A percentile compares a stretch with the other conserved stretches of the same genome.
Evolutionary conservation across 92 coral and sea anemone genomes (phyloP).

Genomic region (Palythoa caribaeorum): DNA sequence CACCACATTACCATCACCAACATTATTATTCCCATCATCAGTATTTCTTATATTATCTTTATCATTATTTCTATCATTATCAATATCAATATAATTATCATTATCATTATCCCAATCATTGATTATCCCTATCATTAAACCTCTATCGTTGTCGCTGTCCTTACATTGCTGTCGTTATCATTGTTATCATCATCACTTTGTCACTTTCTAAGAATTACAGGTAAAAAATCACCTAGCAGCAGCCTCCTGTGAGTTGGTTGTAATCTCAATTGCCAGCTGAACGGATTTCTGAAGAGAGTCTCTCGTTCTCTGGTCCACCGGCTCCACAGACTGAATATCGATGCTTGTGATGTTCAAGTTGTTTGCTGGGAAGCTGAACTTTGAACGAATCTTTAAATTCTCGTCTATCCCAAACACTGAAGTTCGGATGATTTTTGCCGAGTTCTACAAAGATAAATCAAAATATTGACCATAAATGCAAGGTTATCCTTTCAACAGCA

Average conservation of each 20-base stretch:
- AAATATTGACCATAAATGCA: too few species aligned
- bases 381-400: conserved; percentile 93
- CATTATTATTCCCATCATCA: too few species aligned
- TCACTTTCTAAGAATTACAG: too few species aligned
- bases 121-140: too few species aligned
- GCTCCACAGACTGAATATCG: conserved; percentile 99
- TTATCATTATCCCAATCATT: too few species aligned
- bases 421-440: conserved; percentile 98
- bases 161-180: too few species aligned
- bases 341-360: conserved; percentile 92
- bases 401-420: conserved; percentile 99
- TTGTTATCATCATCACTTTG: too few species aligned
- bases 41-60: too few species aligned
- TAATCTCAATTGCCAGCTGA: conserved; percentile 97
- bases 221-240: conserved; percentile 85
- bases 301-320: conserved; percentile 98
- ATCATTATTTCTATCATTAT: too few species aligned
- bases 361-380: conserved; percentile 95
- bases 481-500: not conserved
- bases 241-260: conserved; percentile 99
- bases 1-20: too few species aligned
- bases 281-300: conserved; percentile 98
- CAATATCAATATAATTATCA: too few species aligned
- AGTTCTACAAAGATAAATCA: conserved; percentile 69
- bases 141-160: too few species aligned